Evolutionary conservation across 2,888 invertebrate species (phyloP), one percentile per base, ranked within the genome.

Genomic region (Nomada goodeniana): DNA sequence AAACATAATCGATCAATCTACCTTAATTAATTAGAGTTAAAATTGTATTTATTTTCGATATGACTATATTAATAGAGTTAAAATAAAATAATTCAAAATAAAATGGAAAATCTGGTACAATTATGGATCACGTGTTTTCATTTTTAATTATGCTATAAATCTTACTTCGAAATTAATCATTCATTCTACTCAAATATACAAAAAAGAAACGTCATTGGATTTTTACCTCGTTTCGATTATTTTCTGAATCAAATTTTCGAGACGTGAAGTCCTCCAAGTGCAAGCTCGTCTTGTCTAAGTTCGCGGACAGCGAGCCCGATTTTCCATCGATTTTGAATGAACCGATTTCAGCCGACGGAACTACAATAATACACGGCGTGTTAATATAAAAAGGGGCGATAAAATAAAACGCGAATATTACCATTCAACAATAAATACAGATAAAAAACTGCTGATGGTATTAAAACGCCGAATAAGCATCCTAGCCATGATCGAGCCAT

Each of bases 401-500:
- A 5, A 1, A 55, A 53, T 1, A 72, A 65, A 20, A 63, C 64
- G 23, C 36, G 36, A 1, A 2, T 13, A 69, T 92, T 91, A 93
- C 93, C 93, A 77, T 92, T 92, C 69, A 92, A 82, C 61, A 91
- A 89, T 65, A 92, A 85, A 86, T 92, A 93, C 57, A 92, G 77
- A n/a, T 88, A 88, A 74, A 88, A 88, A 29, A 92, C 77, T 59
- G 88, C 85, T 15, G 90, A 91, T 65, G 91, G 83, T 44, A 91
- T 68, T 63, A 93, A 71, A 60, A 92, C 77, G 50, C 87, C 82
- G 63, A 92, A 82, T 47, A 93, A 82, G 87, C 89, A 92, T 86
- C 91, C 91, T 90, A 93, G 83, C 92, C 93, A 93, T 89, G 90
- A 89, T 92, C 92, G 91, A 91, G 90, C 90, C 93, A 93, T 91